These are phyloP conservation scores for Lithophane leautieri DNA, from an alignment of 2,888 invertebrate species.

Conservation along the genomic window DNA sequence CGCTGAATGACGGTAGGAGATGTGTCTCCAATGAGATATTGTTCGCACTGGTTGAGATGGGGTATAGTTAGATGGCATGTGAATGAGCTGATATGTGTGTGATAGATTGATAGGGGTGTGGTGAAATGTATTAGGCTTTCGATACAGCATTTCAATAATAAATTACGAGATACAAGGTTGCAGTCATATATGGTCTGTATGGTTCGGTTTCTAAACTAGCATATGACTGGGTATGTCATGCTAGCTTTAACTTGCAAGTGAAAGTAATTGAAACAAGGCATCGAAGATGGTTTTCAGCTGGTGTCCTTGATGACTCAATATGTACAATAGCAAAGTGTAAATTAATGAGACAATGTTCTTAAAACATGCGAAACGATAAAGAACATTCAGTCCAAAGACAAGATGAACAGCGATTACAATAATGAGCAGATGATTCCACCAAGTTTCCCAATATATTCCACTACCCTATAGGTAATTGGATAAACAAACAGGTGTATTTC, in stretches of 20 bases:
- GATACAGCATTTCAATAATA: not conserved
- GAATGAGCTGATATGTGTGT: constrained; percentile 4
- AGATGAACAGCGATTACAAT: constrained; percentile 51
- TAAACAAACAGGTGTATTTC: constrained; percentile 35
- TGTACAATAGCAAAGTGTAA: constrained; percentile 35
- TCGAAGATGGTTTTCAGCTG: not conserved
- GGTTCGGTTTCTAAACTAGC: not conserved
- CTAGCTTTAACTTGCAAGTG: not conserved
- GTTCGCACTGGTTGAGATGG: constrained; percentile 70
- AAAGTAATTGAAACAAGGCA: not conserved
- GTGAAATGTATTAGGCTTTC: constrained; percentile 1
- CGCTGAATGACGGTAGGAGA: constrained; percentile 75
- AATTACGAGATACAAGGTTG: not conserved
- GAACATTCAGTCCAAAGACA: constrained; percentile 36
- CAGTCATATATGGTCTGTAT: not conserved
- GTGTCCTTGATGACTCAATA: constrained; percentile 8
- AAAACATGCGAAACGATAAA: constrained; percentile 44
- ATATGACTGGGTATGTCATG: not conserved
- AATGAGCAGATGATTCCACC: constrained; percentile 54
- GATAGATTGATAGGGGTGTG: constrained; percentile 12
- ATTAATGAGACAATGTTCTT: constrained; percentile 41
- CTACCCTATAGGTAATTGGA: constrained; percentile 34
- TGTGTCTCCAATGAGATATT: constrained; percentile 76
- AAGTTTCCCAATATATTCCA: constrained; percentile 46
- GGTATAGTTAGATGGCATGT: constrained; percentile 29